Base-by-base conservation (phyloP, 2,113 vertebrate genomes). In the Donacobius atricapilla region DNA sequence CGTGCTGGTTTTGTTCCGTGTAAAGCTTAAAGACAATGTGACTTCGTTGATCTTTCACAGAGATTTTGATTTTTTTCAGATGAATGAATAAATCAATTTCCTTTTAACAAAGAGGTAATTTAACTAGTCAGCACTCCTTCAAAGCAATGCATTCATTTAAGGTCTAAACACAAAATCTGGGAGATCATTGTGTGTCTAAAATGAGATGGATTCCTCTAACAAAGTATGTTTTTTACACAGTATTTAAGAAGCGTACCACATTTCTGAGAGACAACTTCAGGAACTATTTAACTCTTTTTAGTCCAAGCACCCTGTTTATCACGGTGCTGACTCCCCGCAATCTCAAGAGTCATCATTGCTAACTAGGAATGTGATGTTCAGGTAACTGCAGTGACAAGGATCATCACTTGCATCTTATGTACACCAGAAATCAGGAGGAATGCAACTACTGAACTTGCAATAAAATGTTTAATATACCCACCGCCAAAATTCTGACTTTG, bases 101-200 rank as follows among this genome's bases (percentile, higher is more conserved):
- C 70, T 93, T 91, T 69, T 71, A 86, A 94, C 92, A 97, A 95
- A 93, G 90, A 83, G 54, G 54, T 58, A 87, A 94, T 91, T 94
- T 89, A 96, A 93, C 86, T 66, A 53, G 77, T 92, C 90, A 94
- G 91, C 60, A 57, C 28, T 93, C 87, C 88, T 96, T 87, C 73
- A 95, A 76, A 93, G 89, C 77, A 91, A 73, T 27, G 42, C 63
- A 70, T 83, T 89, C 50, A 63, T 78, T 91, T 86, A 83, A 73
- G 76, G 72, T 88, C 85, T 76, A 64, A 94, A 90, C 58, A 87
- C 19, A 66, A 83, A 90, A 80, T 61, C 53, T 8, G 1, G 40
- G 51, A 85, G 33, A 92, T 68, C 54, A 51, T 1, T 63, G 33
- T 3, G 2, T 42, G 50, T 35, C 75, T 86, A 70, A 88, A 90